Evolutionary conservation across 2,888 invertebrate genomes (phyloP), one percentile per base, ranked within the genome.

Genomic region (Hydriomena furcata): DNA sequence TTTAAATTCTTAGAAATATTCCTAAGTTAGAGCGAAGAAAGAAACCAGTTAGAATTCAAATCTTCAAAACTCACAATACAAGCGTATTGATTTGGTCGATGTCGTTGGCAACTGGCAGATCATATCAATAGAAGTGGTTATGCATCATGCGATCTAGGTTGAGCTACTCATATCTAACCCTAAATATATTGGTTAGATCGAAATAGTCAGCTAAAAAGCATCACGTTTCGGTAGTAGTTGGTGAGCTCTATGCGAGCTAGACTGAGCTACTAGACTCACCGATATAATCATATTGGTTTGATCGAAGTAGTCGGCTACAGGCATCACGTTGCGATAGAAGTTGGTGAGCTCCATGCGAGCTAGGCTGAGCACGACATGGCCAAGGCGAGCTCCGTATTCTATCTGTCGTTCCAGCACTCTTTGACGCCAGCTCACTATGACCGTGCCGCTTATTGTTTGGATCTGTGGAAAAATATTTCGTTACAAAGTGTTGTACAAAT

Each of bases 121-220:
- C 17, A 4, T 17, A 17, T 17, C 17, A 2, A 4, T 17, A 17
- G 17, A 17, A 17, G 17, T 17, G 2, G 17, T 4, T 2, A 4
- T 3, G 17, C 17, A 3, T 4, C 17, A 17, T 17, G 17, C 17
- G 17, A 17, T 2, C 17, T 17, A 17, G 17, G 17, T 4, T 17
- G 17, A 17, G 4, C 17, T 17, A n/a, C n/a, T n/a, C n/a, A n/a
- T n/a, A 17, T 17, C 17, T 17, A 17, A 17, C 17, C 2, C 17
- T 17, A 1, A 88, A 74, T 81, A 96, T 94, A 73, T 95, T 95
- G 73, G 94, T 94, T 81, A 97, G 96, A 76, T 97, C 97, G 76
- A 96, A 97, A 84, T 96, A 97, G 76, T 97, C 97, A 0, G 96
- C 96, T 12, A 97, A 97, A n/a, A 0, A 97, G 96, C 93, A 96